These are phyloP conservation scores for Drosophila repletoides DNA, from an alignment of 1,140 invertebrate genomes.

Conservation along the genomic window DNA sequence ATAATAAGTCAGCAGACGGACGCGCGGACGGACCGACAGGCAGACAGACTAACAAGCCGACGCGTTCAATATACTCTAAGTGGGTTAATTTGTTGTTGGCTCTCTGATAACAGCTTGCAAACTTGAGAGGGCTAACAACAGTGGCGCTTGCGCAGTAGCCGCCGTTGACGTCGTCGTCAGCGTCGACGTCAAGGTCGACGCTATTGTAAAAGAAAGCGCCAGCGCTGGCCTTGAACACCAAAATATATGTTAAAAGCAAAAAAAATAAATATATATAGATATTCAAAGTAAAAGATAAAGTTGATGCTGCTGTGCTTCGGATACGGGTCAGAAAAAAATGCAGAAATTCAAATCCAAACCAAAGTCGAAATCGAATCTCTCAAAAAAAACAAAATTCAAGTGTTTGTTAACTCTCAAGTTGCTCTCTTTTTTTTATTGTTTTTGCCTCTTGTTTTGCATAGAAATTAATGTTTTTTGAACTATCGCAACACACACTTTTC, in stretches of 20 bases:
- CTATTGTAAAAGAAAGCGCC: slow-evolving; percentile 80
- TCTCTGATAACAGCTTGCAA: slow-evolving; percentile 65
- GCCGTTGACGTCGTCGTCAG: too few relatives aligned
- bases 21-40: neutral
- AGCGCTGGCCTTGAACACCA: slow-evolving; percentile 74
- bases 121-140: slow-evolving; percentile 3
- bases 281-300: slow-evolving; percentile 25
- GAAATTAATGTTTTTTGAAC: slow-evolving; percentile 49
- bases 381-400: neutral
- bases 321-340: too few relatives aligned
- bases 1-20: slow-evolving; percentile 29
- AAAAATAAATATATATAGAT: too few relatives aligned
- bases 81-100: slow-evolving; percentile 56
- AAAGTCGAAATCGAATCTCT: too few relatives aligned
- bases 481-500: slow-evolving; percentile 52
- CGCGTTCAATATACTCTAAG: slow-evolving; percentile 73
- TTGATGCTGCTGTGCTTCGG: too few relatives aligned
- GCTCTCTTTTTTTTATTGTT: neutral
- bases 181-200: slow-evolving; percentile 72
- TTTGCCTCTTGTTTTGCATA: slow-evolving; percentile 52
- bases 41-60: slow-evolving; percentile 11
- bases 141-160: slow-evolving; percentile 60
- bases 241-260: slow-evolving; percentile 66
- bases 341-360: too few relatives aligned
- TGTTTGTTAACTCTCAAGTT: neutral